These are phyloP conservation scores for Callaeas wilsoni DNA, from an alignment of 2,113 vertebrate species.

Conservation along the genomic window DNA sequence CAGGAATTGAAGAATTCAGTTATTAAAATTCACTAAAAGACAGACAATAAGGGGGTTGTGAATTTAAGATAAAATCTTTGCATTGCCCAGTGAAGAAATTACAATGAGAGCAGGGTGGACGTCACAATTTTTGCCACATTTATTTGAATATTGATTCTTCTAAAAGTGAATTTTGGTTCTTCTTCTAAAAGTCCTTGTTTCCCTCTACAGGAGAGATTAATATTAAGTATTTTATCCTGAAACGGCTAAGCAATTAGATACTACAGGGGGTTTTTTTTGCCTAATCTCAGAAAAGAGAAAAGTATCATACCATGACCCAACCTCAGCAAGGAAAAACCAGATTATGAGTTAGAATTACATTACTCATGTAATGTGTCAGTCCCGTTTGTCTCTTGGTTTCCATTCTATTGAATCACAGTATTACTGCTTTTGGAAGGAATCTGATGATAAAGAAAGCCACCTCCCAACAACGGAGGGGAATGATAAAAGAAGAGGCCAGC, in stretches of 20 bases:
- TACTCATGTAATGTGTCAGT: neutral
- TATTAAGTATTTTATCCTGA: neutral
- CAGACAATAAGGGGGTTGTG: neutral
- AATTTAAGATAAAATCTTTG: neutral
- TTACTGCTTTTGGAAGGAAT: constrained; percentile 61
- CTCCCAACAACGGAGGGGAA: constrained; percentile 34
- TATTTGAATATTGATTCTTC: neutral
- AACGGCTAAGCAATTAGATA: neutral
- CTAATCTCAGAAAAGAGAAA: neutral
- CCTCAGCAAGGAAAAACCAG: neutral
- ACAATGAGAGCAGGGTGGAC: neutral
- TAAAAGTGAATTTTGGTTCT: neutral
- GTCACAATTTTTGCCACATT: neutral
- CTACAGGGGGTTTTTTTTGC: neutral
- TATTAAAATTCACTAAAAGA: neutral
- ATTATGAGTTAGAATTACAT: neutral
- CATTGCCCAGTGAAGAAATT: neutral
- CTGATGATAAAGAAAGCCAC: constrained; percentile 39
- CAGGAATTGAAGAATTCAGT: neutral
- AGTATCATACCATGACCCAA: neutral
- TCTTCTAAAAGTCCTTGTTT: neutral
- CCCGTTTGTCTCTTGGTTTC: constrained; percentile 47
- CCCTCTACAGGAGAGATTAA: neutral
- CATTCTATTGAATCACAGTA: constrained; percentile 40
- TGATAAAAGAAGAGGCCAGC: neutral